Conservation (phyloP, 2,888 invertebrate species). For the Cenopis cana region DNA sequence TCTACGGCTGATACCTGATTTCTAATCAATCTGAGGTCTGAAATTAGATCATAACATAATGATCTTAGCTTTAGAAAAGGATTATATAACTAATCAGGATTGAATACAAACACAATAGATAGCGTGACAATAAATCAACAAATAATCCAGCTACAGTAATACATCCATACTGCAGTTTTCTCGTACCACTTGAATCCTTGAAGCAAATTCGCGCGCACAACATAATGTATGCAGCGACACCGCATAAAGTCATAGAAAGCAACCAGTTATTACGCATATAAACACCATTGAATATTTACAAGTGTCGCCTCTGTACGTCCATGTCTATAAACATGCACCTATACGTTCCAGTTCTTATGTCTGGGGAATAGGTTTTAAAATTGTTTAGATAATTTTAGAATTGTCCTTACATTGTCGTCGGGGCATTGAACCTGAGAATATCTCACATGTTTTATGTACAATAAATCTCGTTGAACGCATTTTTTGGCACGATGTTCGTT, state of each 20-base stretch:
- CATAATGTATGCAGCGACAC: conserved; percentile 35
- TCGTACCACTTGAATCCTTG: not conserved
- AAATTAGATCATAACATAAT: no score
- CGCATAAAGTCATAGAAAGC: conserved; percentile 36
- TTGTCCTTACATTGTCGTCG: conserved; percentile 26
- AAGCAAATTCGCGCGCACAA: not conserved
- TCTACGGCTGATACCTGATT: not conserved
- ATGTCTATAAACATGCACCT: not conserved
- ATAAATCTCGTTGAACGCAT: conserved; percentile 28
- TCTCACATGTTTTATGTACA: conserved; percentile 23
- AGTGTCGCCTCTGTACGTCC: conserved; percentile 40
- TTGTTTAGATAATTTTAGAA: conserved; percentile 2
- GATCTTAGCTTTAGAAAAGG: no score
- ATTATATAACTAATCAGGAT: no score
- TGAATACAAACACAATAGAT: no score
- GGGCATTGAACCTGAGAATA: conserved; percentile 35
- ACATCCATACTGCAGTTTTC: no score
- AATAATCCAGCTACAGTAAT: no score
- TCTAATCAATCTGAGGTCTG: no score
- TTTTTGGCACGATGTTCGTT: conserved; percentile 32
- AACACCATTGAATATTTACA: conserved; percentile 42
- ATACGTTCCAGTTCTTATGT: not conserved
- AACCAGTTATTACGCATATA: conserved; percentile 43
- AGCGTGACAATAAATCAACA: no score
- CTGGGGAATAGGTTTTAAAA: not conserved